phyloP scores from a whole-genome alignment of 2,888 invertebrate species.

The Diogma glabrata region DNA sequence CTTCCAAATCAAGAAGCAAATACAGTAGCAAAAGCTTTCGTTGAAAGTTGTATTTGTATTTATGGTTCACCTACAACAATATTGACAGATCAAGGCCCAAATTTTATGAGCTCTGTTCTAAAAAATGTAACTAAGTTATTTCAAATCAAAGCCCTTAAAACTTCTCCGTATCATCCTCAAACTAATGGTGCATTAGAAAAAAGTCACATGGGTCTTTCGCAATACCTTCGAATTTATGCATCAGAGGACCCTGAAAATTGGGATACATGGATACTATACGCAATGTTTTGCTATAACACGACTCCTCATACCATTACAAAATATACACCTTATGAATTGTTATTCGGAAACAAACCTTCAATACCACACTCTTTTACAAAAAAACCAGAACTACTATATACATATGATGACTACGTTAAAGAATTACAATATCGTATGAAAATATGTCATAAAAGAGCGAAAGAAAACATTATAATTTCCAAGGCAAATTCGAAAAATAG shows the following conservation, averaged over 20 bases:
- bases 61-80: neutral
- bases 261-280: neutral
- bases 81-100: neutral
- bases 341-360: neutral
- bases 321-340: neutral
- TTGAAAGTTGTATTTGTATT: neutral
- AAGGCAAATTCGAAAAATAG: neutral
- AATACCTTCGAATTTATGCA: neutral
- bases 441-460: neutral
- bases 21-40: neutral
- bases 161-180: neutral
- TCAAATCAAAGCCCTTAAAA: neutral
- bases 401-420: neutral
- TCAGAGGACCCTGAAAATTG: neutral
- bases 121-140: neutral
- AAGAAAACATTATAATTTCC: neutral
- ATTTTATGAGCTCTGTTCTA: neutral
- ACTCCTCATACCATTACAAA: neutral
- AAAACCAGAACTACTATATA: neutral
- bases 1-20: neutral
- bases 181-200: neutral
- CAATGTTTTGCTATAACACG: conserved; percentile 2
- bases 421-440: neutral
- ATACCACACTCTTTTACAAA: neutral
- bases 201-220: neutral